Evolutionary conservation across 2,888 invertebrate species (phyloP), one percentile per base, ranked within the genome.

Genomic region (Scrobipalpa atriplicella): DNA sequence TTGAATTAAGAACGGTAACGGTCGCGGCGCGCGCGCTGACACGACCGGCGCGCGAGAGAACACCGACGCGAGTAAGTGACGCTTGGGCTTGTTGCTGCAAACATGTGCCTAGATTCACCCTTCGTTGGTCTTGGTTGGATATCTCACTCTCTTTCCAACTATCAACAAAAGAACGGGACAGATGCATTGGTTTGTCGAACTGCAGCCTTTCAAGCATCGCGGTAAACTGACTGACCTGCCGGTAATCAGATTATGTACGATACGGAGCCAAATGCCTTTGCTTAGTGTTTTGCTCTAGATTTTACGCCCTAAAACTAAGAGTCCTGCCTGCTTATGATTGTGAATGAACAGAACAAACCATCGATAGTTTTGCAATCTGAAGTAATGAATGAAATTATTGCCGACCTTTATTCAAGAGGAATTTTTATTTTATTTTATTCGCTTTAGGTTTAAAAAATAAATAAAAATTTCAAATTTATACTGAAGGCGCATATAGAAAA

Each of bases 41-140:
- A 81, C 91, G 84, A 79, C 86, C 80, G 73, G 62, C 79, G 76
- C 80, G 79, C 81, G 73, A 75, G 79, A 82, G 75, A 73, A 77
- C 81, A 76, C 76, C 81, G 85, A 86, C 89, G 89, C 89, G 91
- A 92, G 83, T 92, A 87, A 85, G 72, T 72, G 75, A 75, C 78
- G 77, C 75, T 70, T 69, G 68, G n/a, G n/a, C n/a, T 29, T 29
- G 29, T 66, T 21, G 47, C 66, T 54, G 39, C 52, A 9, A 39
- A 61, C 88, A 74, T 80, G 82, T 76, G 81, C 77, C 84, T 85
- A 83, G 80, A 72, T 83, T 86, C 58, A 38, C 58, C 58, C 58
- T 58, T 58, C 58, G 58, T 58, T 16, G 58, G 58, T 38, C 58
- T 58, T 36, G 36, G 58, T 36, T 36, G 58, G n/a, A 13, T 38